Evolutionary conservation across 2,888 invertebrate species (phyloP).

Genomic region (Cosmorhoe ocellata): DNA sequence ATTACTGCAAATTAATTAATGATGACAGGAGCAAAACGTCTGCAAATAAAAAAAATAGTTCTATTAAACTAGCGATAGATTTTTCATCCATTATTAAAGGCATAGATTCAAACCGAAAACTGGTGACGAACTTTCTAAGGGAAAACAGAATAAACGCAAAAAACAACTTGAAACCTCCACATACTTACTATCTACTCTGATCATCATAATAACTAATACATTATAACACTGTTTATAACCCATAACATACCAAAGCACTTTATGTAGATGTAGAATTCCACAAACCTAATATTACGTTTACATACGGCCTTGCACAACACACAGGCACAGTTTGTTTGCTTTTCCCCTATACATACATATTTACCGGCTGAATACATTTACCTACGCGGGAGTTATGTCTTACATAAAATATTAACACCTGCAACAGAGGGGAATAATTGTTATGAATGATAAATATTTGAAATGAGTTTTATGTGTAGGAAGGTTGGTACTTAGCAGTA

Average conservation of each 20-base stretch:
- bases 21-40: no score
- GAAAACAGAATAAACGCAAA: no score
- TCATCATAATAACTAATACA: conserved; percentile 3
- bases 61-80: no score
- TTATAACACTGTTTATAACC: conserved; percentile 4
- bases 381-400: conserved; percentile 35
- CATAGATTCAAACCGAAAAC: no score
- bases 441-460: conserved; percentile 27
- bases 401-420: conserved; percentile 40
- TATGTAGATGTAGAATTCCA: conserved; percentile 25
- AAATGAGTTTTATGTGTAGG: conserved; percentile 6
- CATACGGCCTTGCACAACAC: no score
- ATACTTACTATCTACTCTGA: no score
- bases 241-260: conserved; percentile 1
- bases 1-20: no score
- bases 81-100: no score
- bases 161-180: no score
- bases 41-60: no score
- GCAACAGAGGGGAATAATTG: conserved; percentile 20
- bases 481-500: background rate
- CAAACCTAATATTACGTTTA: no score
- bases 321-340: conserved; percentile 35
- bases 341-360: conserved; percentile 37
- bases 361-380: conserved; percentile 43
- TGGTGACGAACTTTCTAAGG: no score